phyloP scores from a whole-genome alignment of 2,797 vertebrate species.

The Saxicola maurus region DNA sequence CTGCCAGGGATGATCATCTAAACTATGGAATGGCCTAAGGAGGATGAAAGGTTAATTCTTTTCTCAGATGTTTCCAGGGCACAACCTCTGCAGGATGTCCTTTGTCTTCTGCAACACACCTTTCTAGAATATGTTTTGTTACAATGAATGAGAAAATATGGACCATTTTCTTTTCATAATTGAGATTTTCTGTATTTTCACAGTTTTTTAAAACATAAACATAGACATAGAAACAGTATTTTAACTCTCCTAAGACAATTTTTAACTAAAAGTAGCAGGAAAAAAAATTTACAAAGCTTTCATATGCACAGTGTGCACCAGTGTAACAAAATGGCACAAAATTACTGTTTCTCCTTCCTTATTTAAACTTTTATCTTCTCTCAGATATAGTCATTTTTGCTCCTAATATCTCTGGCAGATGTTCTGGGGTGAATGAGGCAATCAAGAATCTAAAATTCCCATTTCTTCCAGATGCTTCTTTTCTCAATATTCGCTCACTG shows the following conservation, averaged over 20 bases:
- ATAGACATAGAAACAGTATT: neutral
- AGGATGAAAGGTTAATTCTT: neutral
- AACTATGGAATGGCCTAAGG: neutral
- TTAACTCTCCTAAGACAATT: neutral
- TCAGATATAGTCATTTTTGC: slow-evolving; percentile 40
- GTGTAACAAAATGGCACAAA: neutral
- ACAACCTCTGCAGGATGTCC: neutral
- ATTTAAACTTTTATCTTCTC: slow-evolving; percentile 40
- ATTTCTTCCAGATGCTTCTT: slow-evolving; percentile 70
- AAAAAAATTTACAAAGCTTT: neutral
- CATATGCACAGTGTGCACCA: neutral
- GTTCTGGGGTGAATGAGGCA: slow-evolving; percentile 65
- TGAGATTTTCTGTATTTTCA: neutral
- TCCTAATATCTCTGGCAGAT: slow-evolving; percentile 65
- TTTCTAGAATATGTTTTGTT: neutral
- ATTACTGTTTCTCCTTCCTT: slow-evolving; percentile 16
- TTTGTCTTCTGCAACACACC: neutral
- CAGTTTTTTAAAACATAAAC: neutral
- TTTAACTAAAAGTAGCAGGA: neutral
- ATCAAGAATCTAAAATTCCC: slow-evolving; percentile 63
- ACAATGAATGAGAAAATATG: neutral
- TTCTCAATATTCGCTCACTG: slow-evolving; percentile 62
- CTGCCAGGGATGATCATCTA: neutral
- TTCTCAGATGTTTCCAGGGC: neutral
- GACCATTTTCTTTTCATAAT: neutral